phyloP scores from a whole-genome alignment of 2,888 invertebrate species.

The Ophion ellenae region DNA sequence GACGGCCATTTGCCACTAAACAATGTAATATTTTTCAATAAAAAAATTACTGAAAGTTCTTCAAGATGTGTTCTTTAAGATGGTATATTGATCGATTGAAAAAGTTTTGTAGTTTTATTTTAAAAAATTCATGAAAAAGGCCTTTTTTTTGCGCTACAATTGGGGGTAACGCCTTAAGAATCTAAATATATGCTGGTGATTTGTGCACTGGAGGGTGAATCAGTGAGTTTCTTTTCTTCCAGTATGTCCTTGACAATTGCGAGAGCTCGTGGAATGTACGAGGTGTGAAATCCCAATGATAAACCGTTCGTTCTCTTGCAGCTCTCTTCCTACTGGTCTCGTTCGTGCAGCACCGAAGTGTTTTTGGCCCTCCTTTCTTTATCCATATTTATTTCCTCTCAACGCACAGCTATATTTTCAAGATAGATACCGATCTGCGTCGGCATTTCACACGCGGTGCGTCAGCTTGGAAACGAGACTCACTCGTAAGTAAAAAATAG shows the following conservation, averaged over 20 bases:
- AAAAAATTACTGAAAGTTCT: too few relatives aligned
- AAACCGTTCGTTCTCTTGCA: constrained; percentile 45
- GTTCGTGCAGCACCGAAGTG: neutral
- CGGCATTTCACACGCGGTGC: constrained; percentile 49
- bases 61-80: too few relatives aligned
- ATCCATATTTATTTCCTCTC: constrained; percentile 19
- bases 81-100: too few relatives aligned
- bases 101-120: too few relatives aligned
- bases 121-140: too few relatives aligned
- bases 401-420: constrained; percentile 14
- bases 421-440: constrained; percentile 55
- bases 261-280: constrained; percentile 48
- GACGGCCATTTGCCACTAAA: too few relatives aligned
- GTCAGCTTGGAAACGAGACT: constrained; percentile 17
- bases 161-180: too few relatives aligned
- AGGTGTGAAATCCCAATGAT: constrained; percentile 53
- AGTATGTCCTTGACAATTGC: neutral
- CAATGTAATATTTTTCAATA: too few relatives aligned
- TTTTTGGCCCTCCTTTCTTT: constrained; percentile 3
- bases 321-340: constrained; percentile 8
- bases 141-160: too few relatives aligned
- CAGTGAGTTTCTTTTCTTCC: neutral
- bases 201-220: neutral
- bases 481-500: constrained; percentile 20
- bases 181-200: too few relatives aligned